A percentile compares a stretch with the other conserved stretches of the same genome.
Evolutionary conservation across 2,113 vertebrate genomes (phyloP).

Genomic region (Peromyscus californicus): DNA sequence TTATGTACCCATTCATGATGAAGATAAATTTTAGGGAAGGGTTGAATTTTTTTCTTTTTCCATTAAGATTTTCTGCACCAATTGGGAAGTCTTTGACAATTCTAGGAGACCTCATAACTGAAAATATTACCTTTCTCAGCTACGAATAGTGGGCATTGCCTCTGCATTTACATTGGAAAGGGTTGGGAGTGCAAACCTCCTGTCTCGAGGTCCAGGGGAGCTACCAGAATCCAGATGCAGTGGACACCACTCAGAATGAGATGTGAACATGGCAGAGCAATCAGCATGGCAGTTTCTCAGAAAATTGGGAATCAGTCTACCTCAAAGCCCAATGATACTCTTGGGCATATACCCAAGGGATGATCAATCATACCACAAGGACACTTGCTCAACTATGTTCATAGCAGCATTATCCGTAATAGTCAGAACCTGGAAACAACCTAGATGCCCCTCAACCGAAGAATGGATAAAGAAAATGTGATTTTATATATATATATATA

Average conservation of each 20-base stretch:
- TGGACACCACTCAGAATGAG: not conserved
- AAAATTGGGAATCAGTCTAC: too few species aligned
- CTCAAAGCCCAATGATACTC: too few species aligned
- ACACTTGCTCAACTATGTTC: too few species aligned
- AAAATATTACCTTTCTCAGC: not conserved
- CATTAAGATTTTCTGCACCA: not conserved
- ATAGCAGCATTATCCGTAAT: too few species aligned
- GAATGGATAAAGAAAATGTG: too few species aligned
- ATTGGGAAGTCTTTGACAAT: not conserved
- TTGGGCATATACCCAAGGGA: too few species aligned
- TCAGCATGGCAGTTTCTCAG: too few species aligned
- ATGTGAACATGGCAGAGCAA: too few species aligned
- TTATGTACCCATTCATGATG: not conserved
- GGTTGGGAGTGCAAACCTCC: not conserved
- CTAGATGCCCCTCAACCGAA: too few species aligned
- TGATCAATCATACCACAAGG: too few species aligned
- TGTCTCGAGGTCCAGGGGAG: not conserved
- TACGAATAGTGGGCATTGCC: not conserved
- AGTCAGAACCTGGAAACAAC: too few species aligned
- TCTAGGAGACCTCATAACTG: not conserved
- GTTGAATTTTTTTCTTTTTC: not conserved
- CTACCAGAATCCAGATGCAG: not conserved
- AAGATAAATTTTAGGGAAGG: not conserved
- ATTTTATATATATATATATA: too few species aligned
- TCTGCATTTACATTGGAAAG: not conserved